These are phyloP conservation scores for Eucidaris tribuloides DNA, from an alignment of 35 echinoderm and acorn worm species.

Conservation along the genomic window DNA sequence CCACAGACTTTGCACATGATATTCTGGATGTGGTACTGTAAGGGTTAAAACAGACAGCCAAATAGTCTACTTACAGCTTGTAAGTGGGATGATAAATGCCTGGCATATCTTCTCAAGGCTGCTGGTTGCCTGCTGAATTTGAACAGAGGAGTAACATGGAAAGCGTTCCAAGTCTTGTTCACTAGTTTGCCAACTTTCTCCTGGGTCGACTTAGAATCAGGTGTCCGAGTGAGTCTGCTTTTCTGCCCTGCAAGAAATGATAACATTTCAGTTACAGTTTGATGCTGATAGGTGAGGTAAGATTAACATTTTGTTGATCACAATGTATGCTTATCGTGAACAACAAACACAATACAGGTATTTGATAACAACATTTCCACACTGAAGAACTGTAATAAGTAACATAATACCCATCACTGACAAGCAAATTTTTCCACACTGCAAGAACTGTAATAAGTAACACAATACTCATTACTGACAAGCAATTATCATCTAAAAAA, in stretches of 20 bases:
- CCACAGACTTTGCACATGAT: neutral
- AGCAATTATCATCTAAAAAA: too few species aligned
- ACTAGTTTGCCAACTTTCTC: constrained; percentile 12
- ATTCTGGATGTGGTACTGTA: neutral
- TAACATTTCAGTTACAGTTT: neutral
- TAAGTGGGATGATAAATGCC: constrained; percentile 63
- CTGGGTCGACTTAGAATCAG: neutral
- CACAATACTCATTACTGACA: neutral
- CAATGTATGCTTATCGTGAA: neutral
- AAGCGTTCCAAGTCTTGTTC: constrained; percentile 76
- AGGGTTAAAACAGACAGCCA: neutral
- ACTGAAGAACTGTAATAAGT: neutral
- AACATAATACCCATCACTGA: neutral
- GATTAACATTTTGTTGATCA: too few species aligned
- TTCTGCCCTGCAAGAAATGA: neutral
- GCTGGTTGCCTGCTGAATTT: constrained; percentile 43
- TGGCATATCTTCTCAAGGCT: constrained; percentile 47
- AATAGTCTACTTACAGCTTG: constrained; percentile 56
- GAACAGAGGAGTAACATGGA: constrained; percentile 70
- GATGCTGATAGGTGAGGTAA: too few species aligned
- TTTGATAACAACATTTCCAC: neutral
- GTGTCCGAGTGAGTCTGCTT: constrained; percentile 30
- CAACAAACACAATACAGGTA: neutral
- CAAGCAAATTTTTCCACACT: neutral
- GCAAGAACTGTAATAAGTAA: neutral